Evolutionary conservation across 1,140 invertebrate species (phyloP).

Genomic region (Neodiprion fabricii): DNA sequence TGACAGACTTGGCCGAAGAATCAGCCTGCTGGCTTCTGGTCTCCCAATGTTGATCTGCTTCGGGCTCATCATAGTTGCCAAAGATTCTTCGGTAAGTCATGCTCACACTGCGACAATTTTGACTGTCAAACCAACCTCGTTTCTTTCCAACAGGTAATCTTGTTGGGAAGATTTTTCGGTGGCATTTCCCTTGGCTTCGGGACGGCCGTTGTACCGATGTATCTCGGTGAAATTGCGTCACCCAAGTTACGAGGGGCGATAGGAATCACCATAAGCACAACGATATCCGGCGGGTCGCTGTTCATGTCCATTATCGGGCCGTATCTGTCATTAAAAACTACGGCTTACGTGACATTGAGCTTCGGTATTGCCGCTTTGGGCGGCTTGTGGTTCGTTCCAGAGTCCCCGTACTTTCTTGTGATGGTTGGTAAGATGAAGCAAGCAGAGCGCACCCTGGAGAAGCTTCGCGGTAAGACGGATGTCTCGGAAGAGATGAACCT

Average conservation of each 20-base stretch:
- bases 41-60: slow-evolving; percentile 68
- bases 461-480: slow-evolving; percentile 32
- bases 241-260: slow-evolving; percentile 68
- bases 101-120: slow-evolving; percentile 27
- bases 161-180: slow-evolving; percentile 59
- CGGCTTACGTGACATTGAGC: slow-evolving; percentile 40
- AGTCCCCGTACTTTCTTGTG: slow-evolving; percentile 55
- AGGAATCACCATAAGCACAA: slow-evolving; percentile 66
- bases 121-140: background rate
- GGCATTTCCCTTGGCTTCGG: slow-evolving; percentile 71
- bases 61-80: slow-evolving; percentile 64
- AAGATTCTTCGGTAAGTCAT: slow-evolving; percentile 56
- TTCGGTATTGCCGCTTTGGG: slow-evolving; percentile 50
- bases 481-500: slow-evolving; percentile 46
- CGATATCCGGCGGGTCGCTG: slow-evolving; percentile 60
- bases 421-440: slow-evolving; percentile 26
- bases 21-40: slow-evolving; percentile 65
- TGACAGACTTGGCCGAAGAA: slow-evolving; percentile 70
- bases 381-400: slow-evolving; percentile 57
- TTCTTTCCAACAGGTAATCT: background rate
- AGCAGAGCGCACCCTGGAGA: slow-evolving; percentile 33
- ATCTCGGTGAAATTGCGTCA: slow-evolving; percentile 70
- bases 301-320: slow-evolving; percentile 54
- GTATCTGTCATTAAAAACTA: slow-evolving; percentile 26
- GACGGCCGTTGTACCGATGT: slow-evolving; percentile 68